phyloP scores from a whole-genome alignment of 2,888 invertebrate genomes.

The Eurytoma californica region DNA sequence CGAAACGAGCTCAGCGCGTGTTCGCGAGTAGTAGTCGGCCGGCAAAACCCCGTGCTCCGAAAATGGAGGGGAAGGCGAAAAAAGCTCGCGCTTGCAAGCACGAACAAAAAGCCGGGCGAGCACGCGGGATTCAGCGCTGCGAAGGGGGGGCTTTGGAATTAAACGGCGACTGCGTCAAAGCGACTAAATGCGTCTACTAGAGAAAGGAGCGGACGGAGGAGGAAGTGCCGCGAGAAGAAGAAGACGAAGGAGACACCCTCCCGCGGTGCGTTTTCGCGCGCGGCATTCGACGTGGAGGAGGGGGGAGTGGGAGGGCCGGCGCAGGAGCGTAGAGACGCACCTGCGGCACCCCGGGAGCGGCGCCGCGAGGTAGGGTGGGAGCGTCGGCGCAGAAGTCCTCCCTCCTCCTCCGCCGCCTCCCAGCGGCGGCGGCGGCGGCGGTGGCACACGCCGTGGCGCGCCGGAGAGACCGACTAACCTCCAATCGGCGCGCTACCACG shows the following conservation, averaged over 20 bases:
- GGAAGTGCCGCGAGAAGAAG: conserved; percentile 24
- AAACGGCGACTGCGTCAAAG: conserved; percentile 22
- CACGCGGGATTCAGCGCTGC: neutral
- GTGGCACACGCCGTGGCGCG: conserved; percentile 71
- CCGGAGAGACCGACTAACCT: conserved; percentile 71
- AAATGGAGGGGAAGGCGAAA: neutral
- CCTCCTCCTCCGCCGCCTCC: conserved; percentile 70
- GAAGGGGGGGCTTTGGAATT: neutral
- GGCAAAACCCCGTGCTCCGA: neutral
- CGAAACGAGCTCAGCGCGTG: neutral
- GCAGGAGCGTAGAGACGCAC: conserved; percentile 39
- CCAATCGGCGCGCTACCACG: conserved; percentile 63
- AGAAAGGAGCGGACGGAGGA: neutral
- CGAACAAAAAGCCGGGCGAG: neutral
- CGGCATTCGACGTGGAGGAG: conserved; percentile 1
- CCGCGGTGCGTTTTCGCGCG: conserved; percentile 54
- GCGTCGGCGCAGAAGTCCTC: conserved; percentile 70
- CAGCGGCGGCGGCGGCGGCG: conserved; percentile 56
- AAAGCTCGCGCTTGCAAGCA: neutral
- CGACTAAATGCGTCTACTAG: conserved; percentile 33
- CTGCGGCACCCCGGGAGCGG: conserved; percentile 15
- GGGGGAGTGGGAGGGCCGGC: neutral
- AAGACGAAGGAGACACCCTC: conserved; percentile 23
- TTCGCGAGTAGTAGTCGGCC: neutral
- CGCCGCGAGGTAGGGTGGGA: conserved; percentile 29